Evolutionary conservation across 1,140 invertebrate genomes (phyloP), one percentile per base, ranked within the genome.

Genomic region (Patella vulgata): DNA sequence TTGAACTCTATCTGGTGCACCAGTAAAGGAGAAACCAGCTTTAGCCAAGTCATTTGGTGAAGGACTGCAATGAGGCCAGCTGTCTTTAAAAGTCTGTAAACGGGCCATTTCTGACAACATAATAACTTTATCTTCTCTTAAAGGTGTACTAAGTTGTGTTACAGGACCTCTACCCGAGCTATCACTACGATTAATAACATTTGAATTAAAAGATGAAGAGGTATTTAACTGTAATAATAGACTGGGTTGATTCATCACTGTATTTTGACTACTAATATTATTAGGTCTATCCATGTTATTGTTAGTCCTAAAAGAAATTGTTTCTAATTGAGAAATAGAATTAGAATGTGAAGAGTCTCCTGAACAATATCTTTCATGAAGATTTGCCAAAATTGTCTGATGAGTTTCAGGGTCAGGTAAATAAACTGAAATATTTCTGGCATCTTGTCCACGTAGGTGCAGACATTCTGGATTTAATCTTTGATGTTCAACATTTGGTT

Each of bases 21-120:
- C 68, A 11, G 31, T 58, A 48, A 90, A 93, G 77, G 89, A 94
- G 84, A 96, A 95, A 12, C 93, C 93, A 43, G 91, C 92, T 78
- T 89, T 89, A 2, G 92, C 92, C 68, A 95, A 87, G 74, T 88
- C 87, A 77, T 89, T 85, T 0, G 91, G 89, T 75, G 88, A 87
- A 1, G 93, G 88, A 25, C 87, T 83, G 23, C 89, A 89, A 77
- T 88, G 88, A 46, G 91, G 92, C 93, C 93, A 94, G 67, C 86
- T 25, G 19, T 48, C 84, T 11, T 65, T 64, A 80, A 92, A 94
- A 40, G 89, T 92, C 75, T 84, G 84, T 44, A 91, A 82, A 61
- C 74, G 66, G 27, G 48, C 43, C 30, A 56, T 42, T 62, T 72
- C 70, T 44, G 48, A 40, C 27, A 25, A 39, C 28, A 39, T 21